phyloP scores from a whole-genome alignment of 2,797 vertebrate species.

The Enteromius thamalakanensis region DNA sequence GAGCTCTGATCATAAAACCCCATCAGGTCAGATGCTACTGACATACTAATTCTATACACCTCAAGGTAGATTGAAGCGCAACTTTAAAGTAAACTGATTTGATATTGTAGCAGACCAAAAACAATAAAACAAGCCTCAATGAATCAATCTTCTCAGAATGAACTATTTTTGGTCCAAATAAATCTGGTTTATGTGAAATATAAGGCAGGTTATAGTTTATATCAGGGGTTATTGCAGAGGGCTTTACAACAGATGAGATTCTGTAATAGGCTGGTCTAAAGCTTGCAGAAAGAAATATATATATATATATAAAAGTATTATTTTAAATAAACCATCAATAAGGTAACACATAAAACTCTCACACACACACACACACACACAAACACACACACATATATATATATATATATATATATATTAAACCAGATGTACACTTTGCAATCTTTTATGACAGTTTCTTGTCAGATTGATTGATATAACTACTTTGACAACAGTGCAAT shows the following conservation, averaged over 20 bases:
- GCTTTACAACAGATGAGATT: background rate
- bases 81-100: background rate
- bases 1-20: background rate
- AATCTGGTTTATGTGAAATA: background rate
- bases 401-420: too few species aligned
- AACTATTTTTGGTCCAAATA: background rate
- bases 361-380: too few species aligned
- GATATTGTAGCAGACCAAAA: slow-evolving; percentile 1
- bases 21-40: background rate
- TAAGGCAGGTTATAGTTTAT: background rate
- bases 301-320: background rate
- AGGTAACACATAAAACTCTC: background rate
- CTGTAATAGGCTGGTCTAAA: background rate
- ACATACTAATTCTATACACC: background rate
- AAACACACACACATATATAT: too few species aligned
- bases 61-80: background rate
- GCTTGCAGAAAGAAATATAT: background rate
- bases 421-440: background rate
- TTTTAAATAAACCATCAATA: background rate
- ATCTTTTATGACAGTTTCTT: background rate
- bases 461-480: background rate
- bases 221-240: background rate
- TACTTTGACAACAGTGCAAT: background rate
- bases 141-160: background rate
- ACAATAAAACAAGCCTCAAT: slow-evolving; percentile 1